A percentile compares a stretch with the other conserved stretches of the same genome.
These are phyloP conservation scores for Orthonevra nobilis DNA, from an alignment of 2,888 invertebrate genomes.

Conservation along the genomic window DNA sequence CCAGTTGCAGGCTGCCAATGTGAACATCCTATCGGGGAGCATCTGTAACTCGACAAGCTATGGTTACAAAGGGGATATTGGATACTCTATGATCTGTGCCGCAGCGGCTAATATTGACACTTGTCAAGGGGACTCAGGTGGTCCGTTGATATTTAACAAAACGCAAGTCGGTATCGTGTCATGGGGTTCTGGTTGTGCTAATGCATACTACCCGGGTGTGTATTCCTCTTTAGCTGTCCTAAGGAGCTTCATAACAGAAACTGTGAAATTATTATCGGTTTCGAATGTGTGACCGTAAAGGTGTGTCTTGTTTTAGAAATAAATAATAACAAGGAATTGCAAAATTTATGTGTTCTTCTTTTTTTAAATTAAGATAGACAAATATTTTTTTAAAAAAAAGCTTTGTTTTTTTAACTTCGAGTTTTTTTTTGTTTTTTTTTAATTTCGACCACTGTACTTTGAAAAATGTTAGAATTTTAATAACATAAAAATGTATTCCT, in stretches of 20 bases:
- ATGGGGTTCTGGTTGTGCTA: constrained; percentile 77
- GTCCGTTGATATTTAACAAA: constrained; percentile 74
- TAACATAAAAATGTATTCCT: no score
- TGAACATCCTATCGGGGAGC: constrained; percentile 70
- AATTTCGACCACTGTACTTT: no score
- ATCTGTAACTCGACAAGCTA: constrained; percentile 66
- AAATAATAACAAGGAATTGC: no score
- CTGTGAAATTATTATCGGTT: not conserved
- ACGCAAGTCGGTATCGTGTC: constrained; percentile 77
- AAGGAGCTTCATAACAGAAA: constrained; percentile 68
- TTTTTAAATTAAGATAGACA: no score
- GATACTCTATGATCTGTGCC: constrained; percentile 75
- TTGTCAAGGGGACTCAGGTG: constrained; percentile 79
- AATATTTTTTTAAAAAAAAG: no score
- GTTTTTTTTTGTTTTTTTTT: no score
- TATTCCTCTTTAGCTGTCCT: constrained; percentile 74
- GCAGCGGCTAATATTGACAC: constrained; percentile 74
- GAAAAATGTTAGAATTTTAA: no score
- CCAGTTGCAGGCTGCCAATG: constrained; percentile 69
- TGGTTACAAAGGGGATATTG: constrained; percentile 70
- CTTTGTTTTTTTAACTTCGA: no score
- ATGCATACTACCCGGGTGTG: constrained; percentile 75
- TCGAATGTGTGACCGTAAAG: not conserved
- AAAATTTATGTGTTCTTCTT: no score
- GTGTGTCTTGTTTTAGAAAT: no score